A percentile compares a stretch with the other conserved stretches of the same genome.
Conservation (phyloP, 2,113 vertebrate genomes). For the Turnix velox region DNA sequence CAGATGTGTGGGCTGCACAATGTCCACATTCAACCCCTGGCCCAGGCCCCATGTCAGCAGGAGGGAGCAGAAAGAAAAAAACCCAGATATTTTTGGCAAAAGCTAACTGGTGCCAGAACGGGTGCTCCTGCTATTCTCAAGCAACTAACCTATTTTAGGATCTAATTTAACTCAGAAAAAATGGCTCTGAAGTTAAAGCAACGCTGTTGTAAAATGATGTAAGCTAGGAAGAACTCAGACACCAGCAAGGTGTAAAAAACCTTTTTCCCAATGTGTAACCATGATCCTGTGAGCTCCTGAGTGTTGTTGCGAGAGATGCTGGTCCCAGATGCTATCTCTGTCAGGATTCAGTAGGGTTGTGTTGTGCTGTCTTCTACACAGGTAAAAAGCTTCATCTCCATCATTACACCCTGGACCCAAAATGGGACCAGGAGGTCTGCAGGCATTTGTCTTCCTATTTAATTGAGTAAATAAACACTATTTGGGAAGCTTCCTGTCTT, state of each 20-base stretch:
- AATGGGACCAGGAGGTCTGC: background rate
- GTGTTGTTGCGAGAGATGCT: background rate
- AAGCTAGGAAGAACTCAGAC: background rate
- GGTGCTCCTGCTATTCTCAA: background rate
- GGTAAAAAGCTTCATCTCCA: background rate
- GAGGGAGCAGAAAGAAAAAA: background rate
- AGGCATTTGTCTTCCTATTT: background rate
- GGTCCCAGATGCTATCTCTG: background rate
- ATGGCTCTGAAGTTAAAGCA: background rate
- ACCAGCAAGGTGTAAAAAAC: background rate
- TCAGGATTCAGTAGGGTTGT: background rate
- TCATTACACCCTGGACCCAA: background rate
- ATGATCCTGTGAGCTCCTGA: background rate
- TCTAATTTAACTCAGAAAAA: background rate
- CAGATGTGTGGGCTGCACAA: conserved; percentile 33
- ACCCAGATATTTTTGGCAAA: background rate
- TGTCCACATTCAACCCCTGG: background rate
- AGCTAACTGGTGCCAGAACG: background rate
- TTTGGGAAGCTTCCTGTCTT: conserved; percentile 46
- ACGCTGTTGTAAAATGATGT: background rate
- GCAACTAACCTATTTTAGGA: background rate
- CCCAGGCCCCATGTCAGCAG: conserved; percentile 2
- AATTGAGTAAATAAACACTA: conserved; percentile 46
- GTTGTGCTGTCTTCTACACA: background rate
- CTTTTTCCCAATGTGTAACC: background rate